Evolutionary conservation across 2,888 invertebrate species (phyloP).

Genomic region (Nomada goodeniana): DNA sequence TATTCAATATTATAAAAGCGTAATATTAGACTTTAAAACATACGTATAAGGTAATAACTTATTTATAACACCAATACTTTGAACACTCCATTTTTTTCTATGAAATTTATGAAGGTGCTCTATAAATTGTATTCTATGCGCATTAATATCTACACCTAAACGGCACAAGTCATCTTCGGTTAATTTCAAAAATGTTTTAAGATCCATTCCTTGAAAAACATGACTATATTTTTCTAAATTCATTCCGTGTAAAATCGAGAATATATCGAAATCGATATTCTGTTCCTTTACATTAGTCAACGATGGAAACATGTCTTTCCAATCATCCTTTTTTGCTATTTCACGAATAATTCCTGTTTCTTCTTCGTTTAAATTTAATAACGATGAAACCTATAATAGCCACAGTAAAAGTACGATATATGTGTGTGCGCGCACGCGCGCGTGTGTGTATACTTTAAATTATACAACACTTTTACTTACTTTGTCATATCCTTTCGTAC

Average conservation of each 20-base stretch:
- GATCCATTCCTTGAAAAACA: constrained; percentile 85
- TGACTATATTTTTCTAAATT: constrained; percentile 85
- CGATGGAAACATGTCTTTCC: constrained; percentile 86
- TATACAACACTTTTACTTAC: constrained; percentile 74
- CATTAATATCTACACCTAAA: constrained; percentile 87
- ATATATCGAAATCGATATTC: constrained; percentile 84
- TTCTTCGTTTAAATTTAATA: constrained; percentile 65
- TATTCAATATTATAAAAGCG: not conserved
- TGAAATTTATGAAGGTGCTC: constrained; percentile 87
- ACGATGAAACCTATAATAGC: constrained; percentile 66
- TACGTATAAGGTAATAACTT: constrained; percentile 71
- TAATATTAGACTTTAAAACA: constrained; percentile 40
- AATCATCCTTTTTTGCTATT: constrained; percentile 77
- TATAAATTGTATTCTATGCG: constrained; percentile 86
- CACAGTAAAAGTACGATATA: constrained; percentile 3
- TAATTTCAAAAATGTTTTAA: constrained; percentile 86
- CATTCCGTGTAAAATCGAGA: constrained; percentile 87
- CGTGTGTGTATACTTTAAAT: constrained; percentile 8
- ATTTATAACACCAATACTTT: constrained; percentile 74
- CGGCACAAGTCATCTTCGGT: constrained; percentile 86
- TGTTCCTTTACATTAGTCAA: constrained; percentile 60
- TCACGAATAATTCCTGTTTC: constrained; percentile 67
- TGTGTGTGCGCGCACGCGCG: no score
- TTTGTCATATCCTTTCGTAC: constrained; percentile 85
- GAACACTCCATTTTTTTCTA: constrained; percentile 86